Conservation (phyloP, 2,113 vertebrate species). For the Erinaceus europaeus region DNA sequence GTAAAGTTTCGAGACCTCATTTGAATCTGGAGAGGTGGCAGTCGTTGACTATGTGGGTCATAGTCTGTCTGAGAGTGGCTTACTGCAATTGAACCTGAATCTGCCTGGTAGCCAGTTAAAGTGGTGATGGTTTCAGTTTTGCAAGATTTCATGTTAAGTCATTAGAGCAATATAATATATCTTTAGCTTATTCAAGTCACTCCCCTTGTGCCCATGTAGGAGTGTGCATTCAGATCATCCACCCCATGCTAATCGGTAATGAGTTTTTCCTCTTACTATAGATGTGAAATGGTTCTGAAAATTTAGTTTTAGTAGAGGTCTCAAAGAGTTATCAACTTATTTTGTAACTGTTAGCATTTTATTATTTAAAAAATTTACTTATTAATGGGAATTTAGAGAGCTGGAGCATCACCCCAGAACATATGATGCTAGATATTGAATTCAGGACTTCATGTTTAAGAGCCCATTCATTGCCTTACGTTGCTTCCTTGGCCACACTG, state of each 20-base stretch:
- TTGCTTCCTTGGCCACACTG: no score
- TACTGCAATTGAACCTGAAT: neutral
- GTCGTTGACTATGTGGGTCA: no score
- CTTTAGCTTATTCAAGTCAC: neutral
- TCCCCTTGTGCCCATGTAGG: neutral
- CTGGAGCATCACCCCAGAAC: no score
- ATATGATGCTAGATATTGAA: no score
- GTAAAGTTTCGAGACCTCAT: no score
- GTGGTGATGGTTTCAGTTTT: neutral
- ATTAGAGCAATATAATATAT: neutral
- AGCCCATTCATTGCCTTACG: no score
- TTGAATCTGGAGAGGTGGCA: no score
- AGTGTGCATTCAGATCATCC: neutral
- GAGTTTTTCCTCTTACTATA: neutral
- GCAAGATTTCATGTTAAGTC: conserved; percentile 5
- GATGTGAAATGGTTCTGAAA: neutral
- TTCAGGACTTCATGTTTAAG: no score
- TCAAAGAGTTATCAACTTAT: neutral
- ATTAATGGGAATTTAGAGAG: no score
- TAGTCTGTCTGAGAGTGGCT: no score
- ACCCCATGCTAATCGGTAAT: neutral
- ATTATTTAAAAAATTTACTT: no score
- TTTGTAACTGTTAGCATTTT: no score
- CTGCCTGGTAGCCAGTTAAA: neutral
- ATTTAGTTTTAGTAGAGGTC: conserved; percentile 17